Evolutionary conservation across 37 sponge, comb jelly and placozoan genomes (phyloP), one percentile per base, ranked within the genome.

Genomic region (Haliclona indistincta): DNA sequence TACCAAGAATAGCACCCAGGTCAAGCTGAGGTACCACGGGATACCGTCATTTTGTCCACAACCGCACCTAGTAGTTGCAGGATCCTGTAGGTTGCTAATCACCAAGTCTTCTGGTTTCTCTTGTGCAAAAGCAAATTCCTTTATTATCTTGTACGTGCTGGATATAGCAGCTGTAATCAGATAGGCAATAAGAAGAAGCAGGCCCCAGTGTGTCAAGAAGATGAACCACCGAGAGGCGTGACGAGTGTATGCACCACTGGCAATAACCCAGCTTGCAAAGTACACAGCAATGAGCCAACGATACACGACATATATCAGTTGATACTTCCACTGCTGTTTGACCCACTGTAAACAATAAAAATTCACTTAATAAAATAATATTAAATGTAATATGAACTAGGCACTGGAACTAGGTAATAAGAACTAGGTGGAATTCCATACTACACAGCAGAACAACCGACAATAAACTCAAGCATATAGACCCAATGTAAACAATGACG

Each of bases 141-240:
- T 37, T 43, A 70, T 38, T 7, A 76, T 63, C 33, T 69, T 63
- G 6, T 63, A 33, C 19, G 69, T 67, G 2, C 26, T 26, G 8
- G 70, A 52, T 15, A 68, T 33, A 17, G 78, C 85, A 38, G 85
- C 64, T 20, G 51, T 38, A 15, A 71, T 7, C 25, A 85, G 78
- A 23, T 85, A 85, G 25, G 38, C 8, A 17, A 28, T 58, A 54
- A 62, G 77, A 28, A 54, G 8, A 13, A 80, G 3, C 35, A 67
- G 64, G 11, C 67, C 68, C 89, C 84, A 88, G 63, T 82, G 36
- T 13, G 79, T 73, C 54, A 88, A 54, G 35, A 72, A 82, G 41
- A 82, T 88, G 56, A 88, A 38, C 30, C 22, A 83, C 41, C 43
- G 55, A 3, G 69, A 23, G 17, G 30, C 60, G 22, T 43, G 33